Evolutionary conservation across 2,888 invertebrate species (phyloP).

Genomic region (Neoascia interrupta): DNA sequence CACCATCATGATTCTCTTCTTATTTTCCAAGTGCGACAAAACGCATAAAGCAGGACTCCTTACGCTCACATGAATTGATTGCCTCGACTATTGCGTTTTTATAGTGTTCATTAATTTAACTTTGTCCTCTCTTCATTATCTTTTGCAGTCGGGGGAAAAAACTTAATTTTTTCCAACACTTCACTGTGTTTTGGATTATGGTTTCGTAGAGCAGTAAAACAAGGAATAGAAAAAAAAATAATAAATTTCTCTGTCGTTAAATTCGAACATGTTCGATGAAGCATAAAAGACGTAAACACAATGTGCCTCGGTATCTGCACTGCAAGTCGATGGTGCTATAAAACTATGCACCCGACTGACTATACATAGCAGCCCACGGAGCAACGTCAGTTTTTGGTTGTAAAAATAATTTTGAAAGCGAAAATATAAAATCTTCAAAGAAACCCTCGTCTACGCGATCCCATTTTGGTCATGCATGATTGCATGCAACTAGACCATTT

Average conservation of each 20-base stretch:
- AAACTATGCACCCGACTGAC: constrained; percentile 23
- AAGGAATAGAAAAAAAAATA: constrained; percentile 46
- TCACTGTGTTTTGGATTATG: constrained; percentile 25
- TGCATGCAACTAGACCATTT: constrained; percentile 51
- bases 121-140: constrained; percentile 26
- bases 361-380: too few relatives aligned
- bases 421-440: constrained; percentile 29
- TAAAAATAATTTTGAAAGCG: constrained; percentile 8
- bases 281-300: constrained; percentile 12
- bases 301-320: constrained; percentile 3
- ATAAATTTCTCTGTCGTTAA: constrained; percentile 40
- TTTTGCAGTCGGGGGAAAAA: constrained; percentile 8
- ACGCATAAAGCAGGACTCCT: constrained; percentile 30
- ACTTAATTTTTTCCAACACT: constrained; percentile 1
- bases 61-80: constrained; percentile 45
- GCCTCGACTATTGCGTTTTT: constrained; percentile 51
- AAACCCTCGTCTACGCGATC: constrained; percentile 16
- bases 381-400: constrained; percentile 6
- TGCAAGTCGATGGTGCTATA: constrained; percentile 37
- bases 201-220: constrained; percentile 10
- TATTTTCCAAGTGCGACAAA: constrained; percentile 34
- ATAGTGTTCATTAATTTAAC: constrained; percentile 57
- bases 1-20: constrained; percentile 29
- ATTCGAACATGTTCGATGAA: constrained; percentile 34
- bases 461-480: constrained; percentile 48